Conservation (phyloP, 1,140 invertebrate genomes). For the Euwallacea similis region DNA sequence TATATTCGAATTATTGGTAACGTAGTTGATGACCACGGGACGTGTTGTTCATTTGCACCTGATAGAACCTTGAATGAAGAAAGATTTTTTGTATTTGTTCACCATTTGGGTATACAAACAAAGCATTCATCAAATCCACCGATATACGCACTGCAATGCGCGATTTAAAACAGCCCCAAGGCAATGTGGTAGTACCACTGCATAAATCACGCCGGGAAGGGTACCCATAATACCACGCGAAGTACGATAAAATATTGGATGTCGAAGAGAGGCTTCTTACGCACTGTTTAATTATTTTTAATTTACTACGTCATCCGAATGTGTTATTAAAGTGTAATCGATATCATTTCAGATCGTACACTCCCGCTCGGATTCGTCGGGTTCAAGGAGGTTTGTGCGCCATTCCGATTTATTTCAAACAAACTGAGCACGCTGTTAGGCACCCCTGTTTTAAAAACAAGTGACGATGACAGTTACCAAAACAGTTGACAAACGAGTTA, state of each 20-base stretch:
- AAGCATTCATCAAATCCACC: background rate
- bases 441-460: too few relatives aligned
- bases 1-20: conserved; percentile 14
- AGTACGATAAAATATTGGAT: conserved; percentile 33
- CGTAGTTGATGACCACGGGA: too few relatives aligned
- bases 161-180: conserved; percentile 21
- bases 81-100: too few relatives aligned
- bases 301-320: conserved; percentile 45
- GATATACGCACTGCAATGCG: conserved; percentile 6
- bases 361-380: background rate
- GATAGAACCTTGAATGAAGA: too few relatives aligned
- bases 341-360: conserved; percentile 46
- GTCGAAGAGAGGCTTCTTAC: conserved; percentile 33
- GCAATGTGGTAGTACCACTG: conserved; percentile 27
- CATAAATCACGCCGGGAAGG: conserved; percentile 33
- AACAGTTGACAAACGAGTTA: too few relatives aligned
- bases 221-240: conserved; percentile 34
- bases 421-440: too few relatives aligned
- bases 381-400: conserved; percentile 21
- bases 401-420: background rate
- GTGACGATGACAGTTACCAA: too few relatives aligned
- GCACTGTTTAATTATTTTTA: conserved; percentile 49
- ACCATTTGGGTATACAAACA: too few relatives aligned
- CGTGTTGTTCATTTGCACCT: too few relatives aligned
- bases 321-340: conserved; percentile 49